Evolutionary conservation across 2,113 vertebrate genomes (phyloP), one percentile per base, ranked within the genome.

Genomic region (Steatornis caripensis): DNA sequence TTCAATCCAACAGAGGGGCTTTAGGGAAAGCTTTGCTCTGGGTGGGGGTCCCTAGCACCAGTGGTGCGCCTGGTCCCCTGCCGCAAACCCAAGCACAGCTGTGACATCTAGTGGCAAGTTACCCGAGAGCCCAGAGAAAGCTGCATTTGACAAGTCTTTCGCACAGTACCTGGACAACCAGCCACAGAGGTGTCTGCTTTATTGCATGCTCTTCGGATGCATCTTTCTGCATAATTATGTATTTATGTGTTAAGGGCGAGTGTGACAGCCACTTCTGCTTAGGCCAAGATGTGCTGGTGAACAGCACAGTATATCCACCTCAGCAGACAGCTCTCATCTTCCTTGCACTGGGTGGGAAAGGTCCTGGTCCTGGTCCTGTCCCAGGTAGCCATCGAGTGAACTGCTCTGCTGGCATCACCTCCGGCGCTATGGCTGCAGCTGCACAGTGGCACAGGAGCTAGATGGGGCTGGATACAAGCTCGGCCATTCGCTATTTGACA

Each of bases 51-150:
- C 23, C 51, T 48, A 49, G 53, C 1, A 1, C 37, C 4, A 7
- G 18, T 21, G 48, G 53, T 69, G 34, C 7, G 18, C 24, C 54
- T 45, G 11, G n/a, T 76, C 39, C 60, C 43, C 27, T 2, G 5
- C 49, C 0, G 0, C 93, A 95, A 95, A 91, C 36, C 39, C 94
- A 48, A 49, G 93, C 72, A 53, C 5, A n/a, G 66, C 93, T 96
- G 81, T 95, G 95, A 97, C 95, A 96, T 87, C 96, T 96, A 97
- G 93, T 89, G 96, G 96, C 72, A 89, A 51, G 84, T 27, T 66
- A 72, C 34, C 60, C 3, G 1, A 16, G 29, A 83, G 69, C 46
- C 66, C 54, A 29, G 64, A 27, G 62, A 71, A 43, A 74, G 69
- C 51, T 22, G 34, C 12, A 14, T 26, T 16, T 48, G 55, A 3